These are phyloP conservation scores for Heloderma charlesbogerti DNA, from an alignment of 2,113 vertebrate species.

Conservation along the genomic window DNA sequence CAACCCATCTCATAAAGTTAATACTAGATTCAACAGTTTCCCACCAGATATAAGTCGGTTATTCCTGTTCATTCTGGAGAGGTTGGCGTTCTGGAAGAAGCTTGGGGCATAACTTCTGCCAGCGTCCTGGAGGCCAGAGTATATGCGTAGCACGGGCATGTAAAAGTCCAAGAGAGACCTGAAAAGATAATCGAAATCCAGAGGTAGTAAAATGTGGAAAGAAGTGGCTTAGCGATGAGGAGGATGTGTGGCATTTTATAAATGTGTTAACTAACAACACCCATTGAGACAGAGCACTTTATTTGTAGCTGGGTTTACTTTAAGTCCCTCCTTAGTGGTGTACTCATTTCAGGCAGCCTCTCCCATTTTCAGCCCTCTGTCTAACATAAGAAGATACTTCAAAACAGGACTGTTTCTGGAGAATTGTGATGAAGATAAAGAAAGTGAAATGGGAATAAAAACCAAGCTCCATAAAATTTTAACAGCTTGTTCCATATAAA, in stretches of 20 bases:
- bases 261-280: not conserved
- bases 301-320: not conserved
- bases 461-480: not conserved
- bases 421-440: not conserved
- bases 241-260: not conserved
- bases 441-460: not conserved
- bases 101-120: slow-evolving; percentile 78
- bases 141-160: slow-evolving; percentile 83
- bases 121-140: slow-evolving; percentile 82
- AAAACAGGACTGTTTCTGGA: not conserved
- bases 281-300: not conserved
- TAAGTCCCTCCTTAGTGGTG: not conserved
- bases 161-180: slow-evolving; percentile 83
- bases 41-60: not conserved
- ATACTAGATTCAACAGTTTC: fast-evolving
- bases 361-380: not conserved
- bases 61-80: slow-evolving; percentile 56
- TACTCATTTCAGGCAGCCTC: not conserved
- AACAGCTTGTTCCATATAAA: not conserved
- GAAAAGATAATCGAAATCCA: slow-evolving; percentile 30
- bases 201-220: not conserved
- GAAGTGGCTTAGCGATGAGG: not conserved
- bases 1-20: not conserved
- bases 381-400: not conserved
- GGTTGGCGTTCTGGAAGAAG: slow-evolving; percentile 75